Percentiles rank a stretch among this genome's conserved stretches.
These are phyloP conservation scores for Oncorhynchus nerka DNA, from an alignment of 2,113 vertebrate species.

Conservation along the genomic window DNA sequence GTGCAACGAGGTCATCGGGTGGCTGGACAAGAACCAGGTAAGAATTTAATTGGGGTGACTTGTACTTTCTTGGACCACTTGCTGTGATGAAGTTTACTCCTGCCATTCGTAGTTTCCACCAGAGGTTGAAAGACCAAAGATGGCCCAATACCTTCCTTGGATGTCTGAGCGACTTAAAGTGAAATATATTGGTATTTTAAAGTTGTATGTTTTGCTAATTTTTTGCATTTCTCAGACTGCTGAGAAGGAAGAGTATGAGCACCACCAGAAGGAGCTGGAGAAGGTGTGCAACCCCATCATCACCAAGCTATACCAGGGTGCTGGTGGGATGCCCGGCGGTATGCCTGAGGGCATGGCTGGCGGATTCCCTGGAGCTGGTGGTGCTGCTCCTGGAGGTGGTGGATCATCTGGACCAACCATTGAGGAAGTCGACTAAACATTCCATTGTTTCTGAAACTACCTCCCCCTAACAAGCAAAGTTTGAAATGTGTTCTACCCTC, in stretches of 20 bases:
- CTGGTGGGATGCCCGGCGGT: conserved; percentile 75
- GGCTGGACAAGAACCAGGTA: conserved; percentile 95
- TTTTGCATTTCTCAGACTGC: conserved; percentile 73
- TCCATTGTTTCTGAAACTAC: conserved; percentile 34
- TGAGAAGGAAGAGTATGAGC: conserved; percentile 93
- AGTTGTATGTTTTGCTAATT: too few species aligned
- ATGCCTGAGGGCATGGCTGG: conserved; percentile 93
- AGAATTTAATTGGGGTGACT: neutral
- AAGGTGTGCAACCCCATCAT: too few species aligned
- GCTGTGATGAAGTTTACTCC: too few species aligned
- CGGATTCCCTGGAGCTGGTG: conserved; percentile 78
- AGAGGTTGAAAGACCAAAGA: conserved; percentile 21
- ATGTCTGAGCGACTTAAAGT: conserved; percentile 43
- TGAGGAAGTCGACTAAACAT: conserved; percentile 78
- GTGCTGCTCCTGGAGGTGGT: conserved; percentile 59
- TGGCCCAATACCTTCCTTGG: conserved; percentile 51
- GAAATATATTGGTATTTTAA: too few species aligned
- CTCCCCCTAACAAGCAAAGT: conserved; percentile 15
- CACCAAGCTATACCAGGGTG: conserved; percentile 72
- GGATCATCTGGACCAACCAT: conserved; percentile 75
- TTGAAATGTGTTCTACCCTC: too few species aligned
- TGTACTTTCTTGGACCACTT: neutral
- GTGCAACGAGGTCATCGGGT: conserved; percentile 89
- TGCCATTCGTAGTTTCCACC: too few species aligned
- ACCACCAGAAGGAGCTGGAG: conserved; percentile 91